phyloP scores from a whole-genome alignment of 2,888 invertebrate genomes.

The Nezara viridula region DNA sequence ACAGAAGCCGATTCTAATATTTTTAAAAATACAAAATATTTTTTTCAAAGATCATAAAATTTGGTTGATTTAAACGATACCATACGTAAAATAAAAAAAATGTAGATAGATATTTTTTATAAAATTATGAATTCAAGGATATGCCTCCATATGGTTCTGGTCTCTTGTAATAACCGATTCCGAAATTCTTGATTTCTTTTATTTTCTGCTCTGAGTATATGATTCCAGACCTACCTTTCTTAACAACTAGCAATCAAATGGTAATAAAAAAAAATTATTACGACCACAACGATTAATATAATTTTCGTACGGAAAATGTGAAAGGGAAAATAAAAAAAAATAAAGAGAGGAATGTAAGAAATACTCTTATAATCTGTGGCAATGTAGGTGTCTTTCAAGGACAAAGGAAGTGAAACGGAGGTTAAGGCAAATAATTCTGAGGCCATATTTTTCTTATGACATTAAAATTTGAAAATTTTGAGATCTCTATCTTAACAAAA shows the following conservation, averaged over 20 bases:
- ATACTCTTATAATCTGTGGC: neutral
- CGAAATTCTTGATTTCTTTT: no score
- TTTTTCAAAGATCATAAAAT: no score
- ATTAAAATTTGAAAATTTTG: neutral
- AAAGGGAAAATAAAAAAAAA: neutral
- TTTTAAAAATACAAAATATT: no score
- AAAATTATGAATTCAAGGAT: neutral
- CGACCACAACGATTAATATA: neutral
- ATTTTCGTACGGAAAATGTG: neutral
- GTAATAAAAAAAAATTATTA: neutral
- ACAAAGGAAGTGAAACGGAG: neutral
- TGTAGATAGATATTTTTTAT: no score
- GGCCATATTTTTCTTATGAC: neutral
- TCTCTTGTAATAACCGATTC: no score
- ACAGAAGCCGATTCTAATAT: no score
- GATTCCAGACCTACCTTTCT: neutral
- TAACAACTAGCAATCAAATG: neutral
- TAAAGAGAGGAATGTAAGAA: neutral
- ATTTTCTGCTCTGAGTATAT: no score
- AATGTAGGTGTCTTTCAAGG: constrained; percentile 37
- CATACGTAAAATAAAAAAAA: no score
- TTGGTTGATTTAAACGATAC: no score
- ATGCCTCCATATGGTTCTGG: neutral
- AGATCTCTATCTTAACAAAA: no score
- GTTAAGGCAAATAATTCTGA: neutral